Evolutionary conservation across 2,888 invertebrate genomes (phyloP), one percentile per base, ranked within the genome.

Genomic region (Candidula unifasciata): DNA sequence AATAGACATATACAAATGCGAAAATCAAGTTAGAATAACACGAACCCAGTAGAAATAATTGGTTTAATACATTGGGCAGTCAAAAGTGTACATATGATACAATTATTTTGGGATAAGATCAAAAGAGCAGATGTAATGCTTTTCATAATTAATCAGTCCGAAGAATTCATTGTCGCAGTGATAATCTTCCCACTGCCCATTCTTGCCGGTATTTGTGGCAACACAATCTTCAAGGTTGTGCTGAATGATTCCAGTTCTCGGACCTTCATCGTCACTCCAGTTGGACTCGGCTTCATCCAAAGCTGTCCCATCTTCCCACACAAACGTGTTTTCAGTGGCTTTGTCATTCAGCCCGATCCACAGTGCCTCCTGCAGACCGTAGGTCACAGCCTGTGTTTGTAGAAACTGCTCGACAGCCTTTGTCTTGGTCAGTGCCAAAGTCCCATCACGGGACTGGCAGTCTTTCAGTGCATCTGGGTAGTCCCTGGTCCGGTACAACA

Each of bases 291-390:
- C 54, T 21, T 30, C 73, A n/a, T 37, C 77, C 2, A 77, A 54
- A 27, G 35, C 5, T 57, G 83, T 57, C 6, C 78, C 78, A 57
- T 85, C 84, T 16, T 69, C 84, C 84, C 84, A 85, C 1, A 69
- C 69, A 8, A 68, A 85, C 0, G 74, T 54, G 33, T 44, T 77
- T 44, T 85, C 84, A 10, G 33, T 52, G 16, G 30, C 37, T 13
- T 16, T 35, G 57, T 81, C 84, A 5, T 54, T 71, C n/a, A 85
- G 69, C 5, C 84, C 84, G 44, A 85, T 85, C 81, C 80, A 85
- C 27, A 80, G 16, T 2, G 18, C 5, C 2, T 74, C 74, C 18
- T 54, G 30, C 18, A n/a, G 52, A 21, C 74, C 74, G 6, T n/a
- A 18, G 16, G 18, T 30, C 30, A 54, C 21, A 16, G 76, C 33